Evolutionary conservation across 2,113 vertebrate species (phyloP), one percentile per base, ranked within the genome.

Genomic region (Myanophis thanlyinensis): DNA sequence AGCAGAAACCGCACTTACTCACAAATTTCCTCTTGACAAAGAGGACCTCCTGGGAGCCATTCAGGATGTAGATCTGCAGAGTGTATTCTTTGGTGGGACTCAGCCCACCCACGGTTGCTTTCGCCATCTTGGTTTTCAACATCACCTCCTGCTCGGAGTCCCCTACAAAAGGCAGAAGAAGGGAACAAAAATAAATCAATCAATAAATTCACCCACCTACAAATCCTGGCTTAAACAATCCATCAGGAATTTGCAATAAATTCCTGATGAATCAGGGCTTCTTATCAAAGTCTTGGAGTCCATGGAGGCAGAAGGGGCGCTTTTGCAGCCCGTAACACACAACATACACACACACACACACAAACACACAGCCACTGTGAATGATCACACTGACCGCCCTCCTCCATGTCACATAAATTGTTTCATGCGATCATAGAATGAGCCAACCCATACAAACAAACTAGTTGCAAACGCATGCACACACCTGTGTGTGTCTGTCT

Each of bases 61-160:
- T 98, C 59, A 99, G 98, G 92, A 98, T 94, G 0, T 98, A 98
- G 92, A 99, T 98, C 91, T 99, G 98, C 88, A 99, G 97, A 0
- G 95, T 96, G 90, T 99, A 99, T 92, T 98, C 98, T 96, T 99
- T 98, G 85, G 96, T 96, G 85, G 98, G 97, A 97, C 98, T 98
- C 95, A 99, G 96, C 4, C 99, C 99, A 1, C 98, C 98, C 59
- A 99, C 99, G 0, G 98, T 99, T 4, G 98, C 99, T 90, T 98
- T 98, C 51, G 98, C 98, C 35, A 98, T 97, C 20, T 98, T 99
- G 94, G 99, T 99, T 91, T 98, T 99, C 97, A 99, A 97, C 98
- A 99, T 99, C 95, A 99, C 97, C 95, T 99, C 99, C 25, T 98
- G 98, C 93, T 99, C 98, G 0, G 98, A 97, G 94, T 98, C 98